Percentiles rank a stretch among this genome's conserved stretches.
phyloP scores from a whole-genome alignment of 2,113 vertebrate species.

The Abramis brama region DNA sequence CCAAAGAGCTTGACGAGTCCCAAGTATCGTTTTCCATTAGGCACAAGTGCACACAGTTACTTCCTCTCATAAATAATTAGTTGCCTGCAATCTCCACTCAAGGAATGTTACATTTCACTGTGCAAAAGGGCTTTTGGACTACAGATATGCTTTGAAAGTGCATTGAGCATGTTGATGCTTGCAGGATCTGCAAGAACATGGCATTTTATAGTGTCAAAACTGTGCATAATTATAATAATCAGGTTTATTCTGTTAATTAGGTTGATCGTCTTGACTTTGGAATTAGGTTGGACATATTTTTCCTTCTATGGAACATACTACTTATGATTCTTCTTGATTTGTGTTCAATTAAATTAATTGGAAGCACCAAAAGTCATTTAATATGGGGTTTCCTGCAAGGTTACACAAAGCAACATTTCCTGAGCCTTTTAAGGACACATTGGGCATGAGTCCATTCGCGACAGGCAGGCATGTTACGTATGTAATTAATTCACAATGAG shows the following conservation, averaged over 20 bases:
- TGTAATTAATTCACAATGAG: constrained; percentile 46
- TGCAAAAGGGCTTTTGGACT: neutral
- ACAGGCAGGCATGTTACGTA: constrained; percentile 8
- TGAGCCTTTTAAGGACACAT: constrained; percentile 17
- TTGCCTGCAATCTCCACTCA: constrained; percentile 14
- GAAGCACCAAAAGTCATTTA: neutral
- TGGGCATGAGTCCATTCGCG: neutral
- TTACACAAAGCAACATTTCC: neutral
- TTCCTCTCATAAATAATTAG: constrained; percentile 47
- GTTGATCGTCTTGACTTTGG: neutral
- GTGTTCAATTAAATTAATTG: neutral
- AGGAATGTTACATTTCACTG: constrained; percentile 23
- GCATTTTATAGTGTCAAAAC: too few species aligned
- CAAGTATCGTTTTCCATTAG: constrained; percentile 32
- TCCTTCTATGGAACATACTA: neutral
- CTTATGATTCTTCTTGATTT: neutral
- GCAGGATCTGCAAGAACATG: neutral
- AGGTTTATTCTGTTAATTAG: neutral
- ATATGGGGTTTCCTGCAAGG: neutral
- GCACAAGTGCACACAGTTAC: constrained; percentile 6
- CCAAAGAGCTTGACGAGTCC: constrained; percentile 28
- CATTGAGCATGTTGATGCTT: neutral
- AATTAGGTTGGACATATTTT: neutral
- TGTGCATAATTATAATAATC: neutral
- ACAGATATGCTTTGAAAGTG: neutral